Evolutionary conservation across 2,113 vertebrate genomes (phyloP).

Genomic region (Lutjanus erythropterus): DNA sequence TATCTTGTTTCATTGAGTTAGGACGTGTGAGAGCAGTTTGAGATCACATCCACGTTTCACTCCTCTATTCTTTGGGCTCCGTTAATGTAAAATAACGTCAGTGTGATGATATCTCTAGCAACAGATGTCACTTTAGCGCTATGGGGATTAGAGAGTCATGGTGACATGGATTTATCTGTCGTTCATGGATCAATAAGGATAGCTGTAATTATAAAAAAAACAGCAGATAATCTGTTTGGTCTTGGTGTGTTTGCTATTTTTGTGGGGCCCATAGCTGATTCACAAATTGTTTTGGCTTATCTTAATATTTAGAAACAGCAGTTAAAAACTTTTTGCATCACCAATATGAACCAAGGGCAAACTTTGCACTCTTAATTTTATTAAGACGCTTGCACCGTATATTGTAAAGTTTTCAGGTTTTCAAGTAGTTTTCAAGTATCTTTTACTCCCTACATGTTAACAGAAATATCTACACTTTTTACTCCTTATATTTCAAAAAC

Average conservation of each 20-base stretch:
- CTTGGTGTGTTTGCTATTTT: no score
- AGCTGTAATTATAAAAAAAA: not conserved
- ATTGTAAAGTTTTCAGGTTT: no score
- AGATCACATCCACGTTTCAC: not conserved
- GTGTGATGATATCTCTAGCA: not conserved
- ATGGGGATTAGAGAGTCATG: not conserved
- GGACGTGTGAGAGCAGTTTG: not conserved
- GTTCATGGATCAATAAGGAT: not conserved
- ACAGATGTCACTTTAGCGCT: not conserved
- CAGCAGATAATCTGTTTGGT: no score
- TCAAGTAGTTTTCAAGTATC: no score
- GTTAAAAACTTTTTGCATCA: not conserved
- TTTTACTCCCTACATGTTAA: no score
- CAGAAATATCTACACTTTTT: no score
- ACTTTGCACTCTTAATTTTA: not conserved
- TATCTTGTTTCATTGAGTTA: not conserved
- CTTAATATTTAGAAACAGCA: not conserved
- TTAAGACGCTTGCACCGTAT: no score
- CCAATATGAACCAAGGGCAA: not conserved
- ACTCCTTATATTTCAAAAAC: no score
- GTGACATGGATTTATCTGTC: not conserved
- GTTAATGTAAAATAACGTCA: slow-evolving; percentile 1
- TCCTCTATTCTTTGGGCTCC: not conserved
- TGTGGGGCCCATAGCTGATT: not conserved
- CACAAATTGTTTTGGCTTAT: not conserved